Base-by-base conservation (phyloP, 2,113 vertebrate genomes). In the Hippopotamus amphibius region DNA sequence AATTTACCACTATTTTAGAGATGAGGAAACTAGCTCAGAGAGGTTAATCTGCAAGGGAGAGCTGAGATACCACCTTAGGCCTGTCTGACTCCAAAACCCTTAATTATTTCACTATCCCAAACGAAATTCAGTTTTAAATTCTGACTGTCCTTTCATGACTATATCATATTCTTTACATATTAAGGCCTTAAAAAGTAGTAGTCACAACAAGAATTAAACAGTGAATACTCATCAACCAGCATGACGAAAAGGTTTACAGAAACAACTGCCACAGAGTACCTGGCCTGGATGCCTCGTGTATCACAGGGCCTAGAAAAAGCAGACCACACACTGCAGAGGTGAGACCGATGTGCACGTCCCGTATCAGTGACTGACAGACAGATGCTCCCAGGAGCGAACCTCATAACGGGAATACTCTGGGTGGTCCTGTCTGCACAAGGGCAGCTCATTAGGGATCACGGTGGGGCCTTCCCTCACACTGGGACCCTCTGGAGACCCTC, bases 121-220 rank as follows among this genome's bases (percentile, higher is more conserved):
- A 80, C 21, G 79, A 90, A 93, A 92, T 30, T 93, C 55, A 16
- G 11, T 46, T 93, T 92, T 43, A 57, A 87, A 87, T 41, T 86
- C 43, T 72, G 57, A 26, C 48, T 55, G 83, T 37, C 50, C 22
- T 93, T 57, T 68, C 33, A 53, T 14, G 80, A 68, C 21, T 46
- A 21, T 22, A 90, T 71, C 50, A 66, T 63, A 48, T 41, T 90
- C 55, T 65, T 84, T 57, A 50, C 12, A 8, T 30, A 66, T 41
- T 77, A 69, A 33, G 30, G n/a, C 65, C 66, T 92, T 96, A 79
- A 72, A 84, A 88, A 77, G n/a, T 2, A 74, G 37, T 46, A 37
- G 12, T 68, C 50, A 76, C 12, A 22, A 72, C 15, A 86, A 94
- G 72, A 69, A 85, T 24, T 53, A 65, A 72, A 71, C 46, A 76